Evolutionary conservation across 1,140 invertebrate species (phyloP), one percentile per base, ranked within the genome.

Genomic region (Tigriopus japonicus): DNA sequence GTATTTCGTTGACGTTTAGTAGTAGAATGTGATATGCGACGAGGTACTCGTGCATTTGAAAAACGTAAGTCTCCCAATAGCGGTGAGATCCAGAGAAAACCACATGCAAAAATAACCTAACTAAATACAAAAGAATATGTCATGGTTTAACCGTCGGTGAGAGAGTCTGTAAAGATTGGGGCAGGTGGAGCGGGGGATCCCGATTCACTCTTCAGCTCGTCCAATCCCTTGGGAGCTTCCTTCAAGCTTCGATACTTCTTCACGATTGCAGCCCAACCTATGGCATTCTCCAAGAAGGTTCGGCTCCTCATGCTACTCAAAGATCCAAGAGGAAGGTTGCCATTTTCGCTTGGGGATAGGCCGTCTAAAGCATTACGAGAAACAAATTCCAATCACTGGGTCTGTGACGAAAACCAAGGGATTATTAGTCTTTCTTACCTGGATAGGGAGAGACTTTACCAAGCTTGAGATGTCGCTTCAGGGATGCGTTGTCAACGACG

Each of bases 171-270:
- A 9, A 35, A 35, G 9, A 35, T 9, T 35, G 28, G 28, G 28
- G 28, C 28, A 5, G 28, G 28, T 5, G 28, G 28, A 35, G 28
- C 28, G 9, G 28, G 28, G 28, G 28, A 35, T 35, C 28, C 28
- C 9, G 28, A 5, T 3, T 35, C 28, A 35, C 28, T 35, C 28
- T 35, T 49, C 45, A 49, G 10, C 17, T 19, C 35, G n/a, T 23
- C 21, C 35, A 23, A 54, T 15, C 35, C 35, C 13, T 54, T 28
- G 3, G 52, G 21, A 5, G 52, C 21, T 54, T 54, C 52, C 17
- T 54, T 54, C n/a, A 54, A 28, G 35, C 35, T 28, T 28, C 52
- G 14, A 54, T 58, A 58, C 17, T 58, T 58, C 41, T 58, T 58
- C 15, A 58, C 28, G 14, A 58, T 58, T 28, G 41, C 21, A 17